A percentile compares a stretch with the other conserved stretches of the same genome.
phyloP scores from a whole-genome alignment of 2,888 invertebrate genomes.

The Dasypolia templi region DNA sequence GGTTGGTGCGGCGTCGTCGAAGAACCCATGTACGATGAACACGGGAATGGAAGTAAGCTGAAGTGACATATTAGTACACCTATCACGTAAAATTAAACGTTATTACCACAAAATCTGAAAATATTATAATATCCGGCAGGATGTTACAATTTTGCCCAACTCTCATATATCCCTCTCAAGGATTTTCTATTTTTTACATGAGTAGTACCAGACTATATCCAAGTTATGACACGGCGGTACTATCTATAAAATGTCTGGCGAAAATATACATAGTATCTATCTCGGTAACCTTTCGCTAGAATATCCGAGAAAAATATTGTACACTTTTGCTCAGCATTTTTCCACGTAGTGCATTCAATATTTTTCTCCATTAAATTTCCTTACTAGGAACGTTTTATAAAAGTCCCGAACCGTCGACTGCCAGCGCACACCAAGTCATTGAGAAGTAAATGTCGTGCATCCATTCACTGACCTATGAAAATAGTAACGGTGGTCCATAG shows the following conservation, averaged over 20 bases:
- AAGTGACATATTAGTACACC: not conserved
- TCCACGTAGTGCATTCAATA: conserved; percentile 25
- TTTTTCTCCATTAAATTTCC: conserved; percentile 21
- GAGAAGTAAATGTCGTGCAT: conserved; percentile 29
- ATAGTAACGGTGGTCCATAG: not conserved
- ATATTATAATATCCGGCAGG: conserved; percentile 6
- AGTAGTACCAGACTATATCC: conserved; percentile 39
- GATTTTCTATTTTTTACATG: conserved; percentile 53
- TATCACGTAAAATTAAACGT: not conserved
- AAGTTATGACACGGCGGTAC: conserved; percentile 30
- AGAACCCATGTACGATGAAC: conserved; percentile 85
- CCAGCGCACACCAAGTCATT: not conserved
- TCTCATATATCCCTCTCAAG: conserved; percentile 35
- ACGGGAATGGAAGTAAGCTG: conserved; percentile 78
- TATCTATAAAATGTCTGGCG: conserved; percentile 37
- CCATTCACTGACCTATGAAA: conserved; percentile 32
- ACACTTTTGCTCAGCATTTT: conserved; percentile 34
- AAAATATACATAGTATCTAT: conserved; percentile 30
- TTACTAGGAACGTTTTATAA: conserved; percentile 4
- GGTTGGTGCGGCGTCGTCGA: conserved; percentile 89
- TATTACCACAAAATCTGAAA: conserved; percentile 6
- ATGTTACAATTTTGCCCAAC: conserved; percentile 27
- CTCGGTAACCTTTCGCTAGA: conserved; percentile 37
- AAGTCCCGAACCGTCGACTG: not conserved
- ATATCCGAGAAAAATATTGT: conserved; percentile 30